Conservation (phyloP, 2,113 vertebrate species). For the Micronisus gabar region DNA sequence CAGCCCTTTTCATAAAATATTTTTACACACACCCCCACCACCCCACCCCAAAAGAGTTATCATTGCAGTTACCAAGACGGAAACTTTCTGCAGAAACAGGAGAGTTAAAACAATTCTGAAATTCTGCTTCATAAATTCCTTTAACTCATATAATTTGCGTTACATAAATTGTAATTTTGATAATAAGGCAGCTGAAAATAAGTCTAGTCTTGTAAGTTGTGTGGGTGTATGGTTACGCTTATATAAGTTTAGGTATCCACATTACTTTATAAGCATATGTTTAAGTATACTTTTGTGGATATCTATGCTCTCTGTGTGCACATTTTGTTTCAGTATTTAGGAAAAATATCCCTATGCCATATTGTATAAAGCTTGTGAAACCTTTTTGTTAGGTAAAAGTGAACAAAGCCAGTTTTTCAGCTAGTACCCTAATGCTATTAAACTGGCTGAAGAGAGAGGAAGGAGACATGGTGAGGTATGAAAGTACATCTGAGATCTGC, state of each 20-base stretch:
- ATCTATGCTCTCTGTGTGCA: background rate
- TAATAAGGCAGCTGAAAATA: slow-evolving; percentile 47
- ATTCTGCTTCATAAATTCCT: slow-evolving; percentile 15
- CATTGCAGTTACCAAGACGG: background rate
- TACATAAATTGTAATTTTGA: slow-evolving; percentile 30
- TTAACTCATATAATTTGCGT: background rate
- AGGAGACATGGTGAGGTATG: background rate
- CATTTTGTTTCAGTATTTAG: background rate
- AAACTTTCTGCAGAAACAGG: background rate
- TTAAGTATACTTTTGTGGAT: background rate
- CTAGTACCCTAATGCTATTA: background rate
- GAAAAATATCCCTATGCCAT: background rate
- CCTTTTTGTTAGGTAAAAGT: background rate
- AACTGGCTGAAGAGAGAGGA: background rate
- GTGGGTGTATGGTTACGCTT: slow-evolving; percentile 41
- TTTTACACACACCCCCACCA: background rate
- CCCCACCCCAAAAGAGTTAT: background rate
- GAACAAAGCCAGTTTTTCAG: background rate
- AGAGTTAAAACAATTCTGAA: background rate
- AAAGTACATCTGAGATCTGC: background rate
- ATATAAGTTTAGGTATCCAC: background rate
- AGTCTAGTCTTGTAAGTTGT: slow-evolving; percentile 45
- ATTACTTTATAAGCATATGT: background rate
- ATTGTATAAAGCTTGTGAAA: background rate
- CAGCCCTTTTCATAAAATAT: background rate